Conservation (phyloP, 2,888 invertebrate species). For the Julus scanicus region DNA sequence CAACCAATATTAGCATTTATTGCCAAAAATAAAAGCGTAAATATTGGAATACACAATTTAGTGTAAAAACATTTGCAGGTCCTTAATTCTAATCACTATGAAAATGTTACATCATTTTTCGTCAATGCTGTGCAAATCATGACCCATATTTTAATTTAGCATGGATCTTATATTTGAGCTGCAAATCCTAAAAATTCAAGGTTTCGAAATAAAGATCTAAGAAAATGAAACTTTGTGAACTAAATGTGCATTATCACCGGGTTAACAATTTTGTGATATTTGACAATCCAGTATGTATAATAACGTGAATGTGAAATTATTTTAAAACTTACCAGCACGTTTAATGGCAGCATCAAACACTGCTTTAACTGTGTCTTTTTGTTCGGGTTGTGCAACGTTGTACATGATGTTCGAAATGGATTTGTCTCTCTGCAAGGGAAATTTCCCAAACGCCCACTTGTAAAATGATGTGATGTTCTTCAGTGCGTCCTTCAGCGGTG, state of each 20-base stretch:
- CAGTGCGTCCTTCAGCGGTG: slow-evolving; percentile 64
- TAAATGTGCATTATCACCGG: background rate
- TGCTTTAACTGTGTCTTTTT: slow-evolving; percentile 2
- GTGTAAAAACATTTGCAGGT: background rate
- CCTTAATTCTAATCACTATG: too few species aligned
- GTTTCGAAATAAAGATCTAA: background rate
- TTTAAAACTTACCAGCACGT: slow-evolving; percentile 8
- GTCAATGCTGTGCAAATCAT: background rate
- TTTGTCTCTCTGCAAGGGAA: slow-evolving; percentile 61
- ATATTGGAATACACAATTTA: background rate
- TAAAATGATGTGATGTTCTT: slow-evolving; percentile 65
- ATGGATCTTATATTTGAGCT: background rate
- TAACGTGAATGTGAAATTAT: background rate
- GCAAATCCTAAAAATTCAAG: background rate
- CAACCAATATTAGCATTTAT: background rate
- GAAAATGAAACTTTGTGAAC: background rate
- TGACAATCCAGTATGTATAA: too few species aligned
- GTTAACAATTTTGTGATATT: background rate
- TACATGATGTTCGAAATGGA: slow-evolving; percentile 59
- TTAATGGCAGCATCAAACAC: slow-evolving; percentile 1
- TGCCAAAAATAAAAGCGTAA: background rate
- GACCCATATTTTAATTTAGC: background rate
- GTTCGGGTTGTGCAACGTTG: slow-evolving; percentile 49
- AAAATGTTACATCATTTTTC: too few species aligned
- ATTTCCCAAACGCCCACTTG: slow-evolving; percentile 64